Evolutionary conservation across 2,797 vertebrate species (phyloP), one percentile per base, ranked within the genome.

Genomic region (Poecilia gillii): DNA sequence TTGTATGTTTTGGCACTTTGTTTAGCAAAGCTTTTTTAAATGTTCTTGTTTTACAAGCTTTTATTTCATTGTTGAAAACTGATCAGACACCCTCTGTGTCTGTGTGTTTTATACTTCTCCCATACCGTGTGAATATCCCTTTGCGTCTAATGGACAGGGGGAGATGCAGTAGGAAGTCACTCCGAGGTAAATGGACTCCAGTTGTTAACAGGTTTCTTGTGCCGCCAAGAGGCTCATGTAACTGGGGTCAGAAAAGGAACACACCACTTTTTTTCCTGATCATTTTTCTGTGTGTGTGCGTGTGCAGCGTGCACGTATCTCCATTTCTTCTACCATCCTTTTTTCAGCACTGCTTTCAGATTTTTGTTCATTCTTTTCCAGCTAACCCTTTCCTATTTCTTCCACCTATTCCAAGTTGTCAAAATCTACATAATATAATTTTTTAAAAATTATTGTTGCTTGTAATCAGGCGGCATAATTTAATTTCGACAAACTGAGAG

Each of bases 181-280:
- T 87, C 64, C 39, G 28, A 81, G 73, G 89, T 91, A 91, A 94
- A 94, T 91, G 88, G 91, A 92, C 87, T 94, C 84, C 85, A 78
- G 83, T 86, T 93, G 92, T 94, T 92, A 86, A 92, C 91, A 92
- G 79, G 77, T 88, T 88, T 85, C 85, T 78, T 76, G 81, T 86
- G 81, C 84, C 84, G 86, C 85, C 62, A 45, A 59, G 81, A 83
- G 83, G 74, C 78, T 89, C 71, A 8, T 86, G 73, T 78, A 87
- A 86, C 89, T 89, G 75, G 83, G 91, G 88, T 92, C 89, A 91
- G 78, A 89, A 75, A 83, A 71, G 75, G 88, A 81, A 76, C 89
- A 87, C 76, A 79, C 39, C 41, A 12, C 78, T 87, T 78, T 76
- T 68, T 41, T 49, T 41, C 71, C 75, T 62, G 53, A 55, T 55